Evolutionary conservation across 2,888 invertebrate species (phyloP), one percentile per base, ranked within the genome.

Genomic region (Microchrysa polita): DNA sequence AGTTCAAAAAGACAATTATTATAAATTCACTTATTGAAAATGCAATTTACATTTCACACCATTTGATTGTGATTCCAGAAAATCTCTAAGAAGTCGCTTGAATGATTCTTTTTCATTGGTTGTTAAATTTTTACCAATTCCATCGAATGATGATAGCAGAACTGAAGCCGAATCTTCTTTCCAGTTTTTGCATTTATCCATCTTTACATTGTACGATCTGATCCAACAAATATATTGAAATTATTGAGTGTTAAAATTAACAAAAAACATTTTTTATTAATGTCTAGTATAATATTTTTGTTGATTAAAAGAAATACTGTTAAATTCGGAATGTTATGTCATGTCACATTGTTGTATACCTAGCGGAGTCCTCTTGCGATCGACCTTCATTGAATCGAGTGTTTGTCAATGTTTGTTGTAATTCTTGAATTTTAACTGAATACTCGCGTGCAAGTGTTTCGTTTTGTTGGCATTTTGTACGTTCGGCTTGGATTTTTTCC

Each of bases 351-450:
- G 75, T 75, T 34, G 75, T 55, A 74, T 77, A 75, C 77, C 75
- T 75, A 53, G 73, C 63, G 12, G 60, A 57, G 10, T 74, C 57
- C 55, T 76, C 75, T 18, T 55, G 60, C 16, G 57, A 52, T 42
- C 72, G 42, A 22, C 83, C 83, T 73, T 79, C 80, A 16, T 81
- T 79, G 76, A 81, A 85, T 65, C 84, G 83, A 78, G 82, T 82
- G 52, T 84, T 82, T 12, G 80, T 80, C 23, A 85, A 76, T 76
- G 81, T 81, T 71, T 81, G 81, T 23, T 83, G 81, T 40, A 85
- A 73, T 74, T 84, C 83, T 53, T 81, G 79, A 2, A 82, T 80
- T 77, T 84, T 84, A 14, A 82, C 76, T 71, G 80, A 80, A 76
- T 80, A 84, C 74, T 83, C 79, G 12, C 78, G 80, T 12, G 83